These are phyloP conservation scores for Archips xylosteana DNA, from an alignment of 2,888 invertebrate species.

Conservation along the genomic window DNA sequence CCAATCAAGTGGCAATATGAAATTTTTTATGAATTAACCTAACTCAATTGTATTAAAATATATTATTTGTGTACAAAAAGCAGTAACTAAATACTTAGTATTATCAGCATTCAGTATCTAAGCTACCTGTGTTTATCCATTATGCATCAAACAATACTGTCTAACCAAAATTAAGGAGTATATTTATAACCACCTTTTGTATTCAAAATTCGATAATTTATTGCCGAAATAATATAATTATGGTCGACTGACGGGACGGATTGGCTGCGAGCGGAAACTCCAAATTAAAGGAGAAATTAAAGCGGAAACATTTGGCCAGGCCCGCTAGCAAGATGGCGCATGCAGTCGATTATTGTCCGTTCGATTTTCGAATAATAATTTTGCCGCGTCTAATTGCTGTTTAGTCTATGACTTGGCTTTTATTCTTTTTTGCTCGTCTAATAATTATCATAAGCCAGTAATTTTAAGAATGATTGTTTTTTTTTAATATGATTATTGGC, in stretches of 20 bases:
- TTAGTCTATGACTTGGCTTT: conserved; percentile 50
- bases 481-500: background rate
- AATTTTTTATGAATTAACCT: background rate
- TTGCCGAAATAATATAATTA: conserved; percentile 86
- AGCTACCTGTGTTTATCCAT: conserved; percentile 43
- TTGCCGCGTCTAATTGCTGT: conserved; percentile 71
- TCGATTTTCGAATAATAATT: conserved; percentile 80
- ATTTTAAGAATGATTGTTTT: background rate
- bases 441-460: conserved; percentile 22
- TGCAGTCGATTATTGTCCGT: conserved; percentile 76
- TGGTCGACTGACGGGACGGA: conserved; percentile 82
- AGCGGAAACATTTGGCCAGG: conserved; percentile 85
- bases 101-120: conserved; percentile 18
- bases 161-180: conserved; percentile 76
- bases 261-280: conserved; percentile 82
- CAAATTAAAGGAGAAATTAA: conserved; percentile 86
- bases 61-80: background rate
- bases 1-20: background rate
- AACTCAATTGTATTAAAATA: background rate
- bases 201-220: conserved; percentile 85
- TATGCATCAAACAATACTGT: conserved; percentile 55
- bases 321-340: conserved; percentile 84
- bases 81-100: background rate
- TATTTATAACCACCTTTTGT: conserved; percentile 78
- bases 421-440: conserved; percentile 35